These are phyloP conservation scores for Lasius platythorax DNA, from an alignment of 2,888 invertebrate species.

Conservation along the genomic window DNA sequence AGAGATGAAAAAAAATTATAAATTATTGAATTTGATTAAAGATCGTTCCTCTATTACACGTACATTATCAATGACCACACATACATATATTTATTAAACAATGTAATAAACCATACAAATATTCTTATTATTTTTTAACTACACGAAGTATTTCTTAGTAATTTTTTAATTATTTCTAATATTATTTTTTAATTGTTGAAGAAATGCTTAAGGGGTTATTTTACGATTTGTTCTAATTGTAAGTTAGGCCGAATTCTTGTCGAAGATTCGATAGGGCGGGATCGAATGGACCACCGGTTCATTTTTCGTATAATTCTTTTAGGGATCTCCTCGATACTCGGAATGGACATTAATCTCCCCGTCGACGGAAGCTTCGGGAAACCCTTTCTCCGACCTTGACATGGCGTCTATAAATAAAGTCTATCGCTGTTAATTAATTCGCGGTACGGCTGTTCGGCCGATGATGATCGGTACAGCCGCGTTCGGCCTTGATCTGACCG, in stretches of 20 bases:
- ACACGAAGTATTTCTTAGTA: neutral
- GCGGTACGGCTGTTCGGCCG: constrained; percentile 29
- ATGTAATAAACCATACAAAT: neutral
- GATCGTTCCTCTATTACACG: too few relatives aligned
- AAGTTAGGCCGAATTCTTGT: neutral
- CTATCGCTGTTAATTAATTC: constrained; percentile 56
- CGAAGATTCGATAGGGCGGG: neutral
- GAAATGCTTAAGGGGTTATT: neutral
- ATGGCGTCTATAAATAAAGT: constrained; percentile 52
- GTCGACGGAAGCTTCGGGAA: constrained; percentile 54
- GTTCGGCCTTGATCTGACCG: constrained; percentile 55
- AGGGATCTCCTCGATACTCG: constrained; percentile 47
- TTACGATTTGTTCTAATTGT: neutral
- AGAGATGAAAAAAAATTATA: neutral
- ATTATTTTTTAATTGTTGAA: neutral
- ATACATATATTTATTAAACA: neutral
- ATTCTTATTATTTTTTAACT: neutral
- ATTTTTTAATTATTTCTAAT: neutral
- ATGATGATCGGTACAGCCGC: constrained; percentile 26
- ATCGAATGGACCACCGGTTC: neutral
- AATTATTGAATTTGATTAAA: neutral
- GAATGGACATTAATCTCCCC: constrained; percentile 44
- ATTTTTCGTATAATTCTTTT: constrained; percentile 48
- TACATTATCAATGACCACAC: too few relatives aligned
- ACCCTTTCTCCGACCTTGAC: constrained; percentile 56